Evolutionary conservation across 2,797 vertebrate genomes (phyloP).

Genomic region (Galago senegalensis): DNA sequence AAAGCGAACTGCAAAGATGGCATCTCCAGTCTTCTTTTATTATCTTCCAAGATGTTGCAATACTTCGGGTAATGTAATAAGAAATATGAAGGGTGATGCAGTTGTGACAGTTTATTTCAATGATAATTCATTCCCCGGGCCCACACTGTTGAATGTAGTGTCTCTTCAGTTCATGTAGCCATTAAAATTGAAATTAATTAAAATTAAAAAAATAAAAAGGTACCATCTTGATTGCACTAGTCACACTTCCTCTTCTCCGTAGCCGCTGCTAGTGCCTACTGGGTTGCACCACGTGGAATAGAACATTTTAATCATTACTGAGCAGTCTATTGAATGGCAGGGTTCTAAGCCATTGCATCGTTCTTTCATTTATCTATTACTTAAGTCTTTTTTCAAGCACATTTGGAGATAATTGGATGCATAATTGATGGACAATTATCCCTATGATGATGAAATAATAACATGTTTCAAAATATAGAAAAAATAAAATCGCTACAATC

Average conservation of each 20-base stretch:
- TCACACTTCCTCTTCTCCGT: neutral
- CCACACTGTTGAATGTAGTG: neutral
- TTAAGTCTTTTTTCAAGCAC: conserved; percentile 53
- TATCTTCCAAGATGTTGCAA: neutral
- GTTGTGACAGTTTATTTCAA: neutral
- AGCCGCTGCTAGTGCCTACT: neutral
- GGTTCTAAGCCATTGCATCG: neutral
- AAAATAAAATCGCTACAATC: conserved; percentile 44
- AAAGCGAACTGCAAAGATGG: neutral
- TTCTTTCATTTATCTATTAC: conserved; percentile 28
- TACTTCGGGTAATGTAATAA: neutral
- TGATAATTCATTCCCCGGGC: neutral
- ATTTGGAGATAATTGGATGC: neutral
- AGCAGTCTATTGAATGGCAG: neutral
- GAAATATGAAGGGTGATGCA: neutral
- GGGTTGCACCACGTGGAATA: neutral
- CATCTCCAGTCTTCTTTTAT: neutral
- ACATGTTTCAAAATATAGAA: conserved; percentile 27
- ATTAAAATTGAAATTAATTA: conserved; percentile 50
- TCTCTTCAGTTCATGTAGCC: neutral
- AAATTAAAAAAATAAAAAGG: neutral
- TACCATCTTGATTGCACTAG: neutral
- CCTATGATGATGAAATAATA: conserved; percentile 8
- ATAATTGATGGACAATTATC: conserved; percentile 53
- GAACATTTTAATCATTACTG: neutral